Percentiles rank a stretch among this genome's conserved stretches.
These are phyloP conservation scores for Callospermophilus lateralis DNA, from an alignment of 2,113 vertebrate genomes.

Conservation along the genomic window DNA sequence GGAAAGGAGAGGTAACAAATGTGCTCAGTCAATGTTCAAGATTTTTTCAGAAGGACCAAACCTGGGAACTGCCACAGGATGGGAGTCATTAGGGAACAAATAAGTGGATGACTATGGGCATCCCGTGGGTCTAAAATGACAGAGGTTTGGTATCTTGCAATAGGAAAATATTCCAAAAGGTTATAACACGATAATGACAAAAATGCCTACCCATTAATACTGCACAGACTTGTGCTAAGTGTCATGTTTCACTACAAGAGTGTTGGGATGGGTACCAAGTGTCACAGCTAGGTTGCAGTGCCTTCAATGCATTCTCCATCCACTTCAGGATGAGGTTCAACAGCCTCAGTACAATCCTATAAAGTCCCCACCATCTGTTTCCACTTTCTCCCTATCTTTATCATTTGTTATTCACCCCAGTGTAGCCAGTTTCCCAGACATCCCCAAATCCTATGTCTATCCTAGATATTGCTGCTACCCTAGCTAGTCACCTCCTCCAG, in stretches of 20 bases:
- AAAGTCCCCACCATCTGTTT: accelerated
- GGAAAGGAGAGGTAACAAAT: neutral
- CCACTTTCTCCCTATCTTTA: accelerated
- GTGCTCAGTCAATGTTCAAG: neutral
- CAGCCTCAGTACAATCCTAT: accelerated
- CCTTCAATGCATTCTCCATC: neutral
- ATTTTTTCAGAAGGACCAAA: neutral
- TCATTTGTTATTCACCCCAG: accelerated
- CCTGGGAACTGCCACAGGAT: neutral
- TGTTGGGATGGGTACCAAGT: neutral
- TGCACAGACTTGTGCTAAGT: too few relatives aligned
- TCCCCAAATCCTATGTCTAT: accelerated
- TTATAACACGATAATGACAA: too few relatives aligned
- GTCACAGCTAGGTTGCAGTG: neutral
- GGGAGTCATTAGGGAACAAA: accelerated
- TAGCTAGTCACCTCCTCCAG: neutral
- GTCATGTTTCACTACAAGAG: accelerated
- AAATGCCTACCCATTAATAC: accelerated
- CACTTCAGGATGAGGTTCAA: neutral
- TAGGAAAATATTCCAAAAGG: too few relatives aligned
- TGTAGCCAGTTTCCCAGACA: accelerated
- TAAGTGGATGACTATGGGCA: neutral
- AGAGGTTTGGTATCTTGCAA: accelerated
- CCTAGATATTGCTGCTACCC: accelerated
- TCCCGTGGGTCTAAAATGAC: accelerated